These are phyloP conservation scores for Latrodectus elegans DNA, from an alignment of 2,888 invertebrate species.

Conservation along the genomic window DNA sequence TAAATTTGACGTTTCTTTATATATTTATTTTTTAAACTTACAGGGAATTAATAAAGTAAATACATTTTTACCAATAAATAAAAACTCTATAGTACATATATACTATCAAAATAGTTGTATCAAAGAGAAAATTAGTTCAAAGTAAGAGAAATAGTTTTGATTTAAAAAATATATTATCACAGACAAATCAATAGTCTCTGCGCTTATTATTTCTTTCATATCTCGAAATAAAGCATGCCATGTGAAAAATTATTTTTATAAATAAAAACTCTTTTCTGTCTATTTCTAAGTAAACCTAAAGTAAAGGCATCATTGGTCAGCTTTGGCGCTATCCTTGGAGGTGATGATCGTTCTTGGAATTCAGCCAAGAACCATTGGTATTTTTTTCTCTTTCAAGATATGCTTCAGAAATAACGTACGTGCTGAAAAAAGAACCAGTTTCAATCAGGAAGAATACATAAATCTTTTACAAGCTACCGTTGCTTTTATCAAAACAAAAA, in stretches of 20 bases:
- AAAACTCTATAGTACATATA: too few species aligned
- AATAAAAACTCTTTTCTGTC: constrained; percentile 1
- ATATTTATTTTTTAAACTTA: too few species aligned
- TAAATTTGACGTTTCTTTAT: too few species aligned
- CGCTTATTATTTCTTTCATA: too few species aligned
- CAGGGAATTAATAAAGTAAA: too few species aligned
- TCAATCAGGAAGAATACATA: constrained; percentile 2
- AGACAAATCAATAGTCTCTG: neutral
- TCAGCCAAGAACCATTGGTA: constrained; percentile 44
- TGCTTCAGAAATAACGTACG: constrained; percentile 12
- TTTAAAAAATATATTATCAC: neutral
- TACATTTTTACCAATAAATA: too few species aligned
- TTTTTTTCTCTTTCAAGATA: constrained; percentile 17
- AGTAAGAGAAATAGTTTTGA: neutral
- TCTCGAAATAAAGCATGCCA: too few species aligned
- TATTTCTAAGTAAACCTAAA: constrained; percentile 6
- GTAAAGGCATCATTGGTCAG: constrained; percentile 25
- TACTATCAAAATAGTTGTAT: too few species aligned
- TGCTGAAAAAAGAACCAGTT: neutral
- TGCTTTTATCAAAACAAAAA: too few species aligned
- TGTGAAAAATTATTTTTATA: neutral
- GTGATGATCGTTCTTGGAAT: constrained; percentile 53
- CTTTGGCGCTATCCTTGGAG: constrained; percentile 33
- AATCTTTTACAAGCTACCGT: neutral
- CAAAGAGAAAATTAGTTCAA: too few species aligned